phyloP scores from a whole-genome alignment of 2,888 invertebrate species.

The Trisateles emortualis region DNA sequence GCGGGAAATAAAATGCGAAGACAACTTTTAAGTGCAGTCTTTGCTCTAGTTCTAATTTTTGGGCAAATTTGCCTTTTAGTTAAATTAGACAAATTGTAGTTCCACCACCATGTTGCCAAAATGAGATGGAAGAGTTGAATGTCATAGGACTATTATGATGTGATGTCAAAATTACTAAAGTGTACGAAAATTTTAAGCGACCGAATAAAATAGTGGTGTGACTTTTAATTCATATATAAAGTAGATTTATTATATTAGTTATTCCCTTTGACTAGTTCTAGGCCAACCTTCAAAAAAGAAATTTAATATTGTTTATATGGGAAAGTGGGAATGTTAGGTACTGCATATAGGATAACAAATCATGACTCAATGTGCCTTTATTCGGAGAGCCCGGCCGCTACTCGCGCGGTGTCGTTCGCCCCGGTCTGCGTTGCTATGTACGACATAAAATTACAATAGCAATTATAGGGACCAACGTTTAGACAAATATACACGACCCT shows the following conservation, averaged over 20 bases:
- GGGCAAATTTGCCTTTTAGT: constrained; percentile 75
- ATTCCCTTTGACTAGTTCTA: constrained; percentile 81
- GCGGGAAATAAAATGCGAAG: constrained; percentile 82
- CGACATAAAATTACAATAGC: constrained; percentile 78
- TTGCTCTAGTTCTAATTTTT: constrained; percentile 69
- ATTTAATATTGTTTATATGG: constrained; percentile 64
- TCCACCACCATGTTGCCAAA: constrained; percentile 86
- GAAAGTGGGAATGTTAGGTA: constrained; percentile 69
- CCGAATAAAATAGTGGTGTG: constrained; percentile 79
- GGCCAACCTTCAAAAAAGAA: constrained; percentile 66
- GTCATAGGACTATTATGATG: constrained; percentile 78
- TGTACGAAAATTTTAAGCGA: constrained; percentile 70
- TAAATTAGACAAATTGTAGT: constrained; percentile 81
- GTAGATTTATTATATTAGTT: constrained; percentile 65
- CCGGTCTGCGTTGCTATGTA: constrained; percentile 61
- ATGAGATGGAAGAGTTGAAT: constrained; percentile 71
- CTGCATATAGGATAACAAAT: constrained; percentile 77
- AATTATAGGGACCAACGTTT: constrained; percentile 86
- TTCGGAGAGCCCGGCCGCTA: constrained; percentile 78
- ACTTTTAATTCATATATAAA: constrained; percentile 75
- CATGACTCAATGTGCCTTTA: constrained; percentile 86
- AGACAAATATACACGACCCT: constrained; percentile 83
- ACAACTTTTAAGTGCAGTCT: constrained; percentile 72
- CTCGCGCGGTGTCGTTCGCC: constrained; percentile 75
- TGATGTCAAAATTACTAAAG: constrained; percentile 78